A percentile compares a stretch with the other conserved stretches of the same genome.
These are phyloP conservation scores for Drosophila ercepeae DNA, from an alignment of 1,140 invertebrate genomes.

Conservation along the genomic window DNA sequence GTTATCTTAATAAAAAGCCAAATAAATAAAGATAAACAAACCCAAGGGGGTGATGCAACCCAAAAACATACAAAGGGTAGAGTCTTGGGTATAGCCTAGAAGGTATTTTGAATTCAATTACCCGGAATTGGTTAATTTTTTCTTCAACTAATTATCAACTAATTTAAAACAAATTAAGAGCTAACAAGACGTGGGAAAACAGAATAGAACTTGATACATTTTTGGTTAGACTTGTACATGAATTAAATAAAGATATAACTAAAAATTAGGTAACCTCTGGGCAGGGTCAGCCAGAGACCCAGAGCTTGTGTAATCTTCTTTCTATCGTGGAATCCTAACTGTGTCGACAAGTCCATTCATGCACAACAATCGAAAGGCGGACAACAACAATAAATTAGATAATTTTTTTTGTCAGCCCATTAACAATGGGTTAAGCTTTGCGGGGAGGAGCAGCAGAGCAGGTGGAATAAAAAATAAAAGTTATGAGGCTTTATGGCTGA, in stretches of 20 bases:
- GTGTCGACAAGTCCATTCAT: conserved; percentile 68
- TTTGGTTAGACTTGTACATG: no score
- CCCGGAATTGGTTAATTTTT: not conserved
- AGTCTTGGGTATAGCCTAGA: no score
- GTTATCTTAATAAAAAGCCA: not conserved
- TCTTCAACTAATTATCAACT: not conserved
- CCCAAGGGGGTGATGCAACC: not conserved
- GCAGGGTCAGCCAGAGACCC: no score
- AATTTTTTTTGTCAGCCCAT: conserved; percentile 56
- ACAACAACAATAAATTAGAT: conserved; percentile 58
- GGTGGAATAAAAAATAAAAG: not conserved
- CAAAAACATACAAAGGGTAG: not conserved
- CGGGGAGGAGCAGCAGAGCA: conserved; percentile 27
- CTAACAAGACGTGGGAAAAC: no score
- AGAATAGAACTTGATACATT: no score
- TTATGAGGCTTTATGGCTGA: conserved; percentile 17
- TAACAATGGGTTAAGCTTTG: conserved; percentile 25
- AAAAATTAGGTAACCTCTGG: no score
- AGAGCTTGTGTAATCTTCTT: conserved; percentile 29
- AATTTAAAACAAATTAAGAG: no score
- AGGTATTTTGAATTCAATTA: not conserved
- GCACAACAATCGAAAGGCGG: conserved; percentile 38
- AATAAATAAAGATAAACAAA: conserved; percentile 8
- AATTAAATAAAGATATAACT: no score
- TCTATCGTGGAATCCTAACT: conserved; percentile 38